Conservation (phyloP, 92 coral and sea anemone genomes). For the Paramuricea clavata region DNA sequence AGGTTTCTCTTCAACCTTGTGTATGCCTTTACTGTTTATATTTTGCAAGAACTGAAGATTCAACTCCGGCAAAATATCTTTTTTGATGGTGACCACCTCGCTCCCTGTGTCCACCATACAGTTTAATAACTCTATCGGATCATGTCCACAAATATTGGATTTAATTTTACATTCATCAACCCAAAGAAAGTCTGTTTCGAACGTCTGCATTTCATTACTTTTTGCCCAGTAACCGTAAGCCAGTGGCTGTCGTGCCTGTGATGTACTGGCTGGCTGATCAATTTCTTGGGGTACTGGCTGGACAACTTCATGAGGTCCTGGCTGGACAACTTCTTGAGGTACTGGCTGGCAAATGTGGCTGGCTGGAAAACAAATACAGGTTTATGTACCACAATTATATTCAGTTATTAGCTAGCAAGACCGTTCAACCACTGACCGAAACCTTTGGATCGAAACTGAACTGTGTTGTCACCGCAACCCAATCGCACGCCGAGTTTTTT, state of each 20-base stretch:
- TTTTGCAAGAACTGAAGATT: slow-evolving; percentile 49
- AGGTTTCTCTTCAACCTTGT: slow-evolving; percentile 59
- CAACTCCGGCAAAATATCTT: slow-evolving; percentile 37
- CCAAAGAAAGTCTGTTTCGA: neutral
- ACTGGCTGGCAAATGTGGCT: neutral
- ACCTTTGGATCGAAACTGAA: too few relatives aligned
- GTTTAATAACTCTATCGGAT: slow-evolving; percentile 54
- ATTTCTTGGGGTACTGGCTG: neutral
- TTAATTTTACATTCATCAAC: slow-evolving; percentile 14
- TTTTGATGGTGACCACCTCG: slow-evolving; percentile 80
- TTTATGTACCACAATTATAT: neutral
- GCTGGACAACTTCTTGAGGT: neutral
- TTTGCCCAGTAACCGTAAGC: slow-evolving; percentile 17
- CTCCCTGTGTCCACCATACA: slow-evolving; percentile 88
- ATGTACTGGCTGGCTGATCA: neutral
- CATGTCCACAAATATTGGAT: slow-evolving; percentile 10
- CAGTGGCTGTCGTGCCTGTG: neutral
- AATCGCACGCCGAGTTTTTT: too few relatives aligned
- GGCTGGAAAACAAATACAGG: neutral
- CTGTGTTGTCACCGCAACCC: too few relatives aligned
- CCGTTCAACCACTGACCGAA: neutral
- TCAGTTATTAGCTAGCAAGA: too few relatives aligned
- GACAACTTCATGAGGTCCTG: too few relatives aligned
- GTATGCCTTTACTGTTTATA: slow-evolving; percentile 79
- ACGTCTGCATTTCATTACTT: neutral